These are phyloP conservation scores for Myocastor coypus DNA, from an alignment of 2,113 vertebrate species.

Conservation along the genomic window DNA sequence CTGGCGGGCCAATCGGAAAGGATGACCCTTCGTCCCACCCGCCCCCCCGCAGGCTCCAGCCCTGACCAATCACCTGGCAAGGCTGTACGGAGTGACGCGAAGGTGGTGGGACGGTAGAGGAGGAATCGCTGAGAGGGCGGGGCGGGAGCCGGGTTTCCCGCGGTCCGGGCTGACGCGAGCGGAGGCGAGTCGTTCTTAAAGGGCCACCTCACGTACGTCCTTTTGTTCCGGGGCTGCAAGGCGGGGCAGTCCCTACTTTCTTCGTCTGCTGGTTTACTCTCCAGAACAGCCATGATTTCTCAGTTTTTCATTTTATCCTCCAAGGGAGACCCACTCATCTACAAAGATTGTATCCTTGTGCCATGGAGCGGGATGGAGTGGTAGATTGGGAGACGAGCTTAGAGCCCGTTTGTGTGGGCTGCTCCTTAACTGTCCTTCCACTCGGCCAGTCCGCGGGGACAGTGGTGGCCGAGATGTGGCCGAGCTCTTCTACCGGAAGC, in stretches of 20 bases:
- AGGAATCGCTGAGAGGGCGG: not conserved
- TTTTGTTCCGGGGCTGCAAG: constrained; percentile 66
- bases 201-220: constrained; percentile 11
- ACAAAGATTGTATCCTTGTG: constrained; percentile 94
- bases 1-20: constrained; percentile 82
- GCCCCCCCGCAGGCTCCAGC: constrained; percentile 71
- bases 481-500: constrained; percentile 90
- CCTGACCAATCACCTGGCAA: constrained; percentile 29
- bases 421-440: constrained; percentile 64
- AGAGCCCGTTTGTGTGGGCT: not conserved
- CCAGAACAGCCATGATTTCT: constrained; percentile 88
- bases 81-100: constrained; percentile 24
- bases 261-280: not conserved
- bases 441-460: constrained; percentile 89
- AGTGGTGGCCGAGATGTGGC: constrained; percentile 84
- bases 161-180: not conserved
- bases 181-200: constrained; percentile 16
- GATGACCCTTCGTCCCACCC: rapidly evolving
- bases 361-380: not conserved
- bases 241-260: constrained; percentile 47
- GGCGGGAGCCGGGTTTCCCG: constrained; percentile 16
- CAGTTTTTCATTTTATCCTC: constrained; percentile 94
- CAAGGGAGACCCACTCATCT: constrained; percentile 93
- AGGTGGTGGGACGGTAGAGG: not conserved
- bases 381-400: not conserved